Base-by-base conservation (phyloP, 2,113 vertebrate species). In the Dicentrarchus labrax region DNA sequence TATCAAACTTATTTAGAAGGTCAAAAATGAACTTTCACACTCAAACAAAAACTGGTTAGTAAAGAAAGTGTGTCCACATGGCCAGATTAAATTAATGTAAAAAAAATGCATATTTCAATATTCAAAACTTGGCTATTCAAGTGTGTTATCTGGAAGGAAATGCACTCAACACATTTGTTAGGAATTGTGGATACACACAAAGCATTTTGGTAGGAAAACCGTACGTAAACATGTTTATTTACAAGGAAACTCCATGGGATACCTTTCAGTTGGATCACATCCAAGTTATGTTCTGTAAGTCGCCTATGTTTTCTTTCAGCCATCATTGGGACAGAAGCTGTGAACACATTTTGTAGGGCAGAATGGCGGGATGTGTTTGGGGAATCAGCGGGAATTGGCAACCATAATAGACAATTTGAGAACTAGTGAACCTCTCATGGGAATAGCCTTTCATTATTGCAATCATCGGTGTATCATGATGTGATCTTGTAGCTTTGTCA, bases 371-470 rank as follows among this genome's bases (percentile, higher is more conserved):
- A 70, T 61, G 80, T 72, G 80, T 66, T 22, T 57, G 53, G 85
- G 70, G 85, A 80, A 87, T 82, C 77, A 84, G 83, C 22, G 9
- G 80, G 83, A 84, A 88, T 66, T 76, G 85, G 72, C 76, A 86
- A 39, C 82, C 30, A 47, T 89, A 89, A 90, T 78, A 22, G 78
- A 68, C 84, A 77, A 84, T 86, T 86, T 86, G 78, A 76, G 67
- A 80, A 69, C 61, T 13, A 45, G 73, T 43, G 56, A 87, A 85
- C 57, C 48, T 82, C 80, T 89, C 81, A 22, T 66, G 85, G 80
- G 80, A 77, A 66, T 69, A 22, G 53, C 53, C 81, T 89, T 86
- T 89, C 83, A 89, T 92, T 89, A 89, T 66, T 57, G 85, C 82
- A 87, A 47, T 88, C 83, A 86, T 87, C 60, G 61, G 57, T 74